These are phyloP conservation scores for Pristionchus exspectatus DNA, from an alignment of 2,888 invertebrate species.

Conservation along the genomic window DNA sequence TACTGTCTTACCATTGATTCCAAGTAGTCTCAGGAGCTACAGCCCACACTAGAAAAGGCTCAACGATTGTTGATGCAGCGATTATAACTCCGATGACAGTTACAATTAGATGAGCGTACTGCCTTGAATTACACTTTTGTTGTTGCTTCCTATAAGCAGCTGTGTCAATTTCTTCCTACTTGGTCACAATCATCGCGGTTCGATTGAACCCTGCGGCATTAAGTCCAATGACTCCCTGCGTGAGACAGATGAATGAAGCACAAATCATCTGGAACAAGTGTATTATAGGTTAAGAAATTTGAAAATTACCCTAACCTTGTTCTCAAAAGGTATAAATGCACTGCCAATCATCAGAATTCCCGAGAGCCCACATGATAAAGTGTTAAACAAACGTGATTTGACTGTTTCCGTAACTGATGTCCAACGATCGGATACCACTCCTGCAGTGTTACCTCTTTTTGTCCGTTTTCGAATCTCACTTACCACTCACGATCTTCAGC, in stretches of 20 bases:
- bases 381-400: conserved; percentile 60
- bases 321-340: conserved; percentile 57
- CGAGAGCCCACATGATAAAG: conserved; percentile 59
- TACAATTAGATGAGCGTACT: conserved; percentile 57
- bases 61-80: conserved; percentile 52
- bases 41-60: conserved; percentile 57
- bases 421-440: conserved; percentile 43
- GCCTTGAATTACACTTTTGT: conserved; percentile 52
- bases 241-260: conserved; percentile 56
- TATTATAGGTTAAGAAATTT: too few relatives aligned
- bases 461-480: background rate
- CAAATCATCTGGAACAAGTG: conserved; percentile 44
- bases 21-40: conserved; percentile 55
- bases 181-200: conserved; percentile 58
- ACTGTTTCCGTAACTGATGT: conserved; percentile 21
- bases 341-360: conserved; percentile 59
- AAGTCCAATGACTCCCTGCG: conserved; percentile 60
- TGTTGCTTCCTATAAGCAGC: background rate
- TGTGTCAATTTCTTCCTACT: background rate
- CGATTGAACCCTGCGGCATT: conserved; percentile 62
- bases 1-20: conserved; percentile 49
- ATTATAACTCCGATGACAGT: conserved; percentile 58
- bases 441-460: background rate
- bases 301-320: conserved; percentile 48
- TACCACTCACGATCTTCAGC: conserved; percentile 60